Evolutionary conservation across 2,888 invertebrate genomes (phyloP), one percentile per base, ranked within the genome.

Genomic region (Paralinhomoeus sp.): DNA sequence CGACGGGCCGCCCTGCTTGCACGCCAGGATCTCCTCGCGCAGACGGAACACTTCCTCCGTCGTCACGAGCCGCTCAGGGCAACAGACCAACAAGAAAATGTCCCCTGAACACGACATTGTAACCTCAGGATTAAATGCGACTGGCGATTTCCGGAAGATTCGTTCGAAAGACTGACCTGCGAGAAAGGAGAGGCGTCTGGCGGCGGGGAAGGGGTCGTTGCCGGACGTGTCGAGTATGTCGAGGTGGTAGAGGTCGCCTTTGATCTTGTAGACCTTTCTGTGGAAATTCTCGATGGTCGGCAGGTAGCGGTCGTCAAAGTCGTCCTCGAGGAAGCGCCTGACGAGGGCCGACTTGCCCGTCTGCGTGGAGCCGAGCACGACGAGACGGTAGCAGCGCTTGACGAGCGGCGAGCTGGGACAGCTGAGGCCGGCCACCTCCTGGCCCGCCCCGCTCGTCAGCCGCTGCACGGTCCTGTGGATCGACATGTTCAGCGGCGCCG

Each of bases 271-370:
- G 58, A 83, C 27, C 37, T 39, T 39, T 52, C 53, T 48, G 64
- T 83, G 81, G 64, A 83, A 83, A 66, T 84, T 81, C 65, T 83
- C 83, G 56, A 84, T 82, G 48, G 83, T 83, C 33, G 83, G 83
- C n/a, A 80, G 80, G 66, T 83, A 84, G 59, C 77, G 76, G 57
- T 83, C 83, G 52, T 80, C 78, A 58, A 78, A 82, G 63, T 78
- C 78, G 53, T 77, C 79, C 55, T 78, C 76, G 43, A 83, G 70
- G 66, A 84, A 84, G 57, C 72, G 69, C 51, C 78, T 73, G 43
- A 83, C 81, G 54, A 83, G 70, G 42, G 80, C 77, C 1, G 81
- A 80, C 65, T 84, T 84, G 42, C 83, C 83, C 2, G 78, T 80
- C 49, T 79, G 73, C 37, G 82, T 60, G 7, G 62, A 74, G 53